Percentiles rank a stretch among this genome's conserved stretches.
These are phyloP conservation scores for Apodemus agrarius DNA, from an alignment of 2,797 vertebrate genomes.

Conservation along the genomic window DNA sequence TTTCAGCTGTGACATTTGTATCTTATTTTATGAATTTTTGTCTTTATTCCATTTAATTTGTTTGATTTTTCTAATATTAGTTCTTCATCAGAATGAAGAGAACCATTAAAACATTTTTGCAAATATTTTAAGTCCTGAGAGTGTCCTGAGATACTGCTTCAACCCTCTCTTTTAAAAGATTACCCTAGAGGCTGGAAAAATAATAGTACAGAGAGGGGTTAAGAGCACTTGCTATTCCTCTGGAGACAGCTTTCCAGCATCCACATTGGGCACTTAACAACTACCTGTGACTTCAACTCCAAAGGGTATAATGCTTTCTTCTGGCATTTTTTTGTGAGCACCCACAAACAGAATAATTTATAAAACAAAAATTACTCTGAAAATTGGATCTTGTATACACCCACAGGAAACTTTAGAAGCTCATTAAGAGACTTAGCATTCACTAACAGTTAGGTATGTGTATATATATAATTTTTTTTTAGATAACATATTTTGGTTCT, in stretches of 20 bases:
- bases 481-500: background rate
- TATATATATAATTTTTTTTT: too few relatives aligned
- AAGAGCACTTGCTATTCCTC: background rate
- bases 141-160: background rate
- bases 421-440: background rate
- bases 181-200: background rate
- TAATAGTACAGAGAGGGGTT: background rate
- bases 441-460: background rate
- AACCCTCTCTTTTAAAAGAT: background rate
- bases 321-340: background rate
- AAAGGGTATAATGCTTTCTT: background rate
- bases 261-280: background rate
- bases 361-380: background rate
- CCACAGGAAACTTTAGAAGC: constrained; percentile 20
- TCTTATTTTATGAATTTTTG: constrained; percentile 27
- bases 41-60: background rate
- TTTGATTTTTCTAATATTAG: background rate
- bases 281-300: background rate
- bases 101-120: constrained; percentile 37
- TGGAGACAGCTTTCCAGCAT: background rate
- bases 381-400: background rate
- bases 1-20: constrained; percentile 24
- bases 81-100: constrained; percentile 34
- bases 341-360: background rate
- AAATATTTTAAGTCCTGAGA: constrained; percentile 34